Evolutionary conservation across 2,797 vertebrate species (phyloP).

Genomic region (Phoebastria nigripes): DNA sequence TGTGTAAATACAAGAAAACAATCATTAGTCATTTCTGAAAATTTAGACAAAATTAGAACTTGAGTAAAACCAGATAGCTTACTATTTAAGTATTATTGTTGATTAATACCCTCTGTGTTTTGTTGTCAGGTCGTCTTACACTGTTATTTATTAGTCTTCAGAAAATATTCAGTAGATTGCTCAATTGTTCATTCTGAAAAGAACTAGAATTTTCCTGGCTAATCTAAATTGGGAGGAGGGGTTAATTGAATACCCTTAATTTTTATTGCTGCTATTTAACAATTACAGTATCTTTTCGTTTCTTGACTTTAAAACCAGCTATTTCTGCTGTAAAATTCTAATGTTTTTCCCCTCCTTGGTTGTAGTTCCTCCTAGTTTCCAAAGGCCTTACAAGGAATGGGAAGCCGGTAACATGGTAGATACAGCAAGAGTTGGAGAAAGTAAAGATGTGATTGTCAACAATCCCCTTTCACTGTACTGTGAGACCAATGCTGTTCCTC

Average conservation of each 20-base stretch:
- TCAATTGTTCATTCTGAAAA: neutral
- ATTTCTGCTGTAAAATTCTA: neutral
- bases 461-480: slow-evolving; percentile 93
- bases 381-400: slow-evolving; percentile 73
- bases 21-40: neutral
- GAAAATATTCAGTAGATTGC: neutral
- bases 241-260: neutral
- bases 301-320: neutral
- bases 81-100: neutral
- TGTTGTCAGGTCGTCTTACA: neutral
- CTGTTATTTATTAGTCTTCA: neutral
- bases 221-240: neutral
- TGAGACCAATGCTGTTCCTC: slow-evolving; percentile 92
- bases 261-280: neutral
- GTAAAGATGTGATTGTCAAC: slow-evolving; percentile 88
- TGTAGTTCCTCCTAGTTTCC: slow-evolving; percentile 93
- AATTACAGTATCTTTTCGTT: neutral
- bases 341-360: neutral
- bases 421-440: slow-evolving; percentile 52
- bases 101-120: neutral
- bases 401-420: slow-evolving; percentile 70
- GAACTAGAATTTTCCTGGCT: neutral
- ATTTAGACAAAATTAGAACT: neutral
- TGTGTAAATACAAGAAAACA: neutral
- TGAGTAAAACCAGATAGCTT: neutral